Evolutionary conservation across 2,888 invertebrate species (phyloP).

Genomic region (Mythimna vitellina): DNA sequence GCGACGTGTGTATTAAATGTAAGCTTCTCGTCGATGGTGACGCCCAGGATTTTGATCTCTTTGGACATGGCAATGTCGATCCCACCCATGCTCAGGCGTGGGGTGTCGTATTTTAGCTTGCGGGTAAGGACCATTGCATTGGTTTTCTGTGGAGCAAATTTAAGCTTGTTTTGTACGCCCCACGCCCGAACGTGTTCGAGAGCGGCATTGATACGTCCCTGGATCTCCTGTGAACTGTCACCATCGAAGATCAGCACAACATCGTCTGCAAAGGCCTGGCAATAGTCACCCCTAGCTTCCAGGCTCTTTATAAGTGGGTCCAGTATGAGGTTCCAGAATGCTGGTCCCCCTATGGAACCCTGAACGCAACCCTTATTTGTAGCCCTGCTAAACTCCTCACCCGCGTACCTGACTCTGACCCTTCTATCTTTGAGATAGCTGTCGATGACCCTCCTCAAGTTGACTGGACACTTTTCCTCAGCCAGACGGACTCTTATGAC

Average conservation of each 20-base stretch:
- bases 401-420: not conserved
- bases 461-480: conserved; percentile 17
- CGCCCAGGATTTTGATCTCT: too few relatives aligned
- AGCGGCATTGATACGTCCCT: too few relatives aligned
- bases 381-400: not conserved
- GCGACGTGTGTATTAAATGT: too few relatives aligned
- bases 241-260: not conserved
- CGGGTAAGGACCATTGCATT: too few relatives aligned
- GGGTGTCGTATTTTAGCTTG: too few relatives aligned
- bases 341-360: conserved; percentile 32
- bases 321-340: conserved; percentile 18
- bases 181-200: too few relatives aligned
- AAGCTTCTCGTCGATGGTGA: too few relatives aligned
- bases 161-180: too few relatives aligned
- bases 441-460: not conserved
- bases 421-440: not conserved
- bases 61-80: too few relatives aligned
- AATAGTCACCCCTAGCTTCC: not conserved
- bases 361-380: not conserved
- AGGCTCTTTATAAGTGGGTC: not conserved
- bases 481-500: conserved; percentile 10
- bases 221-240: not conserved
- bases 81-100: too few relatives aligned
- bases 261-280: too few relatives aligned
- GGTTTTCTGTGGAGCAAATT: too few relatives aligned